Evolutionary conservation across 2,113 vertebrate species (phyloP), one percentile per base, ranked within the genome.

Genomic region (Gnathonemus longibarbis): DNA sequence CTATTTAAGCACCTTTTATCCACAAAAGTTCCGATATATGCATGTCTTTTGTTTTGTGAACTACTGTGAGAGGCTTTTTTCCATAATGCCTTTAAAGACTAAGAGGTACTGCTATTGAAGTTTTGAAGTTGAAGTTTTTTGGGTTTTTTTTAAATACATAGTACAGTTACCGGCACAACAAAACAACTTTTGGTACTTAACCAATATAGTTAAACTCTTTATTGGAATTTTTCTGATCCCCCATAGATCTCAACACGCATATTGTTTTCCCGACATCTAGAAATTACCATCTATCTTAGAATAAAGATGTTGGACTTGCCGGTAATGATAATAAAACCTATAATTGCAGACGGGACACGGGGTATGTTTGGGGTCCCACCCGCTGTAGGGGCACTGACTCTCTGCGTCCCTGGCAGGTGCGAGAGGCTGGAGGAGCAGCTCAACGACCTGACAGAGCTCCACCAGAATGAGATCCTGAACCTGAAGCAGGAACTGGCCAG

Each of bases 381-480:
- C 0, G 42, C 39, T 3, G 83, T 2, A 48, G 42, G 35, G 21
- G 17, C 42, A 45, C n/a, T 87, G 45, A 80, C 52, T 74, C 39
- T 90, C n/a, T 90, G 50, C 70, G n/a, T 92, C 7, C 90, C 89
- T 35, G 90, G 91, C 92, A 99, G 98, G 95, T 99, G 97, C 94
- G 98, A 99, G 90, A 96, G 98, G 91, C 95, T 99, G 21, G 98
- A 99, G 93, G 98, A 99, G 88, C 98, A 99, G 93, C 95, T 99
- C 24, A 99, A 99, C 49, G 98, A 99, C 95, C 94, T 99, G 92
- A 99, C 98, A 0, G 98, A 99, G 87, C 98, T 99, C 70, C 98
- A 99, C 91, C 98, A 99, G 96, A 99, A 99, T 0, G 98, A 99
- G 94, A 99, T 99, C 93, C 95, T 99, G 85, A 99, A 99, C 94